Base-by-base conservation (phyloP, 2,113 vertebrate species). In the Ammodytes marinus region DNA sequence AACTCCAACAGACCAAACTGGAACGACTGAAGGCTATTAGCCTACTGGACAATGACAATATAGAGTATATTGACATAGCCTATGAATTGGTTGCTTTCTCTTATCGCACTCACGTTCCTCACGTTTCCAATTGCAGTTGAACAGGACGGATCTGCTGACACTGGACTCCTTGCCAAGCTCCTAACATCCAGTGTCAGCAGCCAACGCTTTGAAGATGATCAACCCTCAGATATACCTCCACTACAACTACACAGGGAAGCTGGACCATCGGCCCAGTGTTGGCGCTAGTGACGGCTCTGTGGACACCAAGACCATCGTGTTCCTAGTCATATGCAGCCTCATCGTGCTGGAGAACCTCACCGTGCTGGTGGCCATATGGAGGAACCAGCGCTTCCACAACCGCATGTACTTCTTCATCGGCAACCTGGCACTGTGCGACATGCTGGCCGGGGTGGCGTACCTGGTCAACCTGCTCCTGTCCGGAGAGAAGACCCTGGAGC, bases 331-430 rank as follows among this genome's bases (percentile, higher is more conserved):
- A 4, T 98, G 98, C 92, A 94, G 96, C 92, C 96, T 97, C 84
- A 99, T 99, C 49, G 94, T 99, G 54, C 77, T 99, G 90, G 98
- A 99, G 95, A 99, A 99, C 91, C 80, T 99, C 77, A 96, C 97
- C 77, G 98, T 99, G 10, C 89, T 99, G 84, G 93, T 97, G 27
- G 97, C 96, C 80, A 97, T 99, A 91, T 99, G 97, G 97, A 97
- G 96, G 86, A 99, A 98, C 90, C 96, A 97, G 76, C 95, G 93
- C 76, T 98, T 99, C 85, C 98, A 99, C 93, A 99, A 97, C 71
- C 97, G 98, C 80, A 99, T 99, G 97, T 99, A 99, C 94, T 99
- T 97, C 82, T 99, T 99, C 92, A 99, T 99, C 15, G 97, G 94
- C 69, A 99, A 99, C 91, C 94, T 99, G 91, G 98, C 98, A 3